Base-by-base conservation (phyloP, 2,113 vertebrate genomes). In the Myodes glareolus region DNA sequence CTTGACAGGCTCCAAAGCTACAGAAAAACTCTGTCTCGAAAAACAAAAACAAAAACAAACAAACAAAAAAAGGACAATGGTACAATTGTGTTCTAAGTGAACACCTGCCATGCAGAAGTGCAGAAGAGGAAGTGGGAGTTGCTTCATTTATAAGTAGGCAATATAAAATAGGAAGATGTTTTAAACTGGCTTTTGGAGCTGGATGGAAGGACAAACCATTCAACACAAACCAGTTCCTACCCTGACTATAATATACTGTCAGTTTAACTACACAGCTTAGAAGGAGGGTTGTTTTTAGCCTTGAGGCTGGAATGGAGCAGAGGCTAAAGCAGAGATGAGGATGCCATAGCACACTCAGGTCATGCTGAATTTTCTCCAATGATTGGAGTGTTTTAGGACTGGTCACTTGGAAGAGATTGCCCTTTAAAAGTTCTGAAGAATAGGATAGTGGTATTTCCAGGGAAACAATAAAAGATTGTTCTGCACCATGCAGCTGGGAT, bases 401-500 rank as follows among this genome's bases (percentile, higher is more conserved):
- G 25, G 63, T 95, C 68, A 95, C 78, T 94, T 84, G n/a, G 45
- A 95, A 75, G 88, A 94, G 29, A 52, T 61, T 89, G 45, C 12
- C 73, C 95, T 95, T 80, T 70, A 52, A 36, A 52, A 36, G 12
- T 45, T 91, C 29, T 94, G 39, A 77, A 47, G 73, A 36, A 17
- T 27, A 36, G 84, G 47, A 68, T 50, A 33, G 47, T 68, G 50
- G 17, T 10, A 87, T 50, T 87, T 65, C 50, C 84, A 50, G 84
- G 2, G 36, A 50, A 36, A 90, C 93, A 95, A 88, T 90, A 58
- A 55, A 31, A 89, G n/a, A 88, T 27, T 82, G 58, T 92, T 95
- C 10, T 27, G 29, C 27, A 95, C 16, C 36, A 25, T 52, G 52
- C 61, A 90, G 72, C 65, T 95, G n/a, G 67, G 45, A 16, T 47